A percentile compares a stretch with the other conserved stretches of the same genome.
Conservation (phyloP, 2,797 vertebrate genomes). For the Apodemus agrarius region DNA sequence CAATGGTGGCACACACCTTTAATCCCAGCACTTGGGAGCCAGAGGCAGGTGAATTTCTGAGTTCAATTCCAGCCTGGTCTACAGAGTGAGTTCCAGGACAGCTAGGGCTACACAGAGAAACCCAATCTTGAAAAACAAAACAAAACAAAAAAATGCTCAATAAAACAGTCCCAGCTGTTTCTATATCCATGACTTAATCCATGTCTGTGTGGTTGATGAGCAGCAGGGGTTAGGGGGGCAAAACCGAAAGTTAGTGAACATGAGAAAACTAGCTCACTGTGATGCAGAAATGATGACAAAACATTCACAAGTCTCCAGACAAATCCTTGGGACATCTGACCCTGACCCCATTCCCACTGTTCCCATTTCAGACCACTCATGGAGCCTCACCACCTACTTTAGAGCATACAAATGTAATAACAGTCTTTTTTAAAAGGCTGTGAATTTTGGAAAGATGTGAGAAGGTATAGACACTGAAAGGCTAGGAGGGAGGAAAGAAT, state of each 20-base stretch:
- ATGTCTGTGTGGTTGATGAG: background rate
- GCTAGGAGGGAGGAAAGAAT: background rate
- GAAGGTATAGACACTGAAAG: too few species aligned
- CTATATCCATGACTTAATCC: background rate
- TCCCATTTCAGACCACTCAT: background rate
- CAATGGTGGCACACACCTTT: too few species aligned
- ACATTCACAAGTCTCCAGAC: rapidly evolving
- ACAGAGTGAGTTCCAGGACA: too few species aligned
- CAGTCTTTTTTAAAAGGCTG: too few species aligned
- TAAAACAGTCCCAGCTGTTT: background rate
- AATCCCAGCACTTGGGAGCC: too few species aligned
- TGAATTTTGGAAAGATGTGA: background rate
- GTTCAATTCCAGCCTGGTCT: too few species aligned
- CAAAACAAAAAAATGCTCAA: background rate
- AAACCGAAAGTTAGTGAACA: background rate
- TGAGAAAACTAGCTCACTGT: background rate
- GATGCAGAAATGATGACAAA: background rate
- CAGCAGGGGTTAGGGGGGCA: background rate
- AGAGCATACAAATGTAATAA: background rate
- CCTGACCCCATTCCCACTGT: background rate
- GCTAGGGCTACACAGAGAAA: too few species aligned
- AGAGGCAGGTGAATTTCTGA: too few species aligned
- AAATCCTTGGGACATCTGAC: background rate
- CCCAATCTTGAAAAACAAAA: too few species aligned
- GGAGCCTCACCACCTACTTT: background rate